phyloP scores from a whole-genome alignment of 2,888 invertebrate genomes.

The Resseliella maxima region DNA sequence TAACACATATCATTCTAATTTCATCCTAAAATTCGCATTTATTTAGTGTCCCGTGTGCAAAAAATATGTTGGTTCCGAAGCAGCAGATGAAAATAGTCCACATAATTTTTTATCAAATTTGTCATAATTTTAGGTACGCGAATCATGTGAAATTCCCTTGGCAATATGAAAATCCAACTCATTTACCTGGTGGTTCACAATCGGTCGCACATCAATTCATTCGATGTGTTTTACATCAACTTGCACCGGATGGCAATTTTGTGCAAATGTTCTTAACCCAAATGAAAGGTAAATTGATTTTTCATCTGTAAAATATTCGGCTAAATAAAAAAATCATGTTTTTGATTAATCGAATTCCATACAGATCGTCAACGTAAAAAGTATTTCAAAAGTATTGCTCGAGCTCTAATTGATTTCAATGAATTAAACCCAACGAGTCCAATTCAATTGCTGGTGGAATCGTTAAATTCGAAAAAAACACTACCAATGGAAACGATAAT shows the following conservation, averaged over 20 bases:
- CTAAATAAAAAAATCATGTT: too few relatives aligned
- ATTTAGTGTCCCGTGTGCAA: too few relatives aligned
- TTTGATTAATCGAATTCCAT: slow-evolving; percentile 56
- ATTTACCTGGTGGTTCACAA: slow-evolving; percentile 93
- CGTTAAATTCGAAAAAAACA: slow-evolving; percentile 82
- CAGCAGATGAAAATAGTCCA: too few relatives aligned
- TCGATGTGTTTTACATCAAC: slow-evolving; percentile 94
- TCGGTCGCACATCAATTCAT: slow-evolving; percentile 97
- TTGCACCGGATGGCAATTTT: slow-evolving; percentile 97
- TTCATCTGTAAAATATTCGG: too few relatives aligned
- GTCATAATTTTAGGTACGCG: slow-evolving; percentile 81
- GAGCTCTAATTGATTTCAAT: slow-evolving; percentile 93
- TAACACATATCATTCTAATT: too few relatives aligned
- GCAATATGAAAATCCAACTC: slow-evolving; percentile 88
- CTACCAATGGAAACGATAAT: slow-evolving; percentile 78
- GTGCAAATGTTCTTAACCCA: slow-evolving; percentile 93
- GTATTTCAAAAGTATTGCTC: slow-evolving; percentile 94
- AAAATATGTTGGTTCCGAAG: too few relatives aligned
- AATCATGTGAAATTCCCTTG: slow-evolving; percentile 85
- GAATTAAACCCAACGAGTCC: slow-evolving; percentile 96
- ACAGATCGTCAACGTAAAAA: slow-evolving; percentile 73
- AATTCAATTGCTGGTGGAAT: slow-evolving; percentile 83
- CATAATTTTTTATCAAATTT: too few relatives aligned
- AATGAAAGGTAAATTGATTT: slow-evolving; percentile 81
- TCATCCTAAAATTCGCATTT: too few relatives aligned